Evolutionary conservation across 1,140 invertebrate species (phyloP).

Genomic region (Aphidius ervi): DNA sequence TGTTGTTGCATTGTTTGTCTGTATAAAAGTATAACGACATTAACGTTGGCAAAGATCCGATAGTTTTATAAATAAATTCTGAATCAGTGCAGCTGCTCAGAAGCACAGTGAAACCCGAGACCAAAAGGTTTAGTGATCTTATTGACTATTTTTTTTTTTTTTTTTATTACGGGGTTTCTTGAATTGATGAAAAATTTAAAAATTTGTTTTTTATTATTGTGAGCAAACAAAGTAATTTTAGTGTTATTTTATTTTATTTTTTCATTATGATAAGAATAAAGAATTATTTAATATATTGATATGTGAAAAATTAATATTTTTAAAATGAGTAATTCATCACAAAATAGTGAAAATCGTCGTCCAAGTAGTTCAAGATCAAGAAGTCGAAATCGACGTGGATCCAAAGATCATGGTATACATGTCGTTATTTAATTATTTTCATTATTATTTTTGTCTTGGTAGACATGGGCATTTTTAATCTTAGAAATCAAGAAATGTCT

Average conservation of each 20-base stretch:
- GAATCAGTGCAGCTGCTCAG: constrained; percentile 38
- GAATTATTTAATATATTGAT: neutral
- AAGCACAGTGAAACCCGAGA: constrained; percentile 35
- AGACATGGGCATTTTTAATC: too few relatives aligned
- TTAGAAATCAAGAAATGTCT: too few relatives aligned
- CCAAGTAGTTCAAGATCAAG: constrained; percentile 42
- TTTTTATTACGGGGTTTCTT: neutral
- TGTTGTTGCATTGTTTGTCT: constrained; percentile 15
- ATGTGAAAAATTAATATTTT: neutral
- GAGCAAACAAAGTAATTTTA: too few relatives aligned
- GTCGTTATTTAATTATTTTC: neutral
- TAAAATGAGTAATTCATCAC: constrained; percentile 39
- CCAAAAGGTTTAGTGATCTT: constrained; percentile 10
- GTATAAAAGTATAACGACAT: constrained; percentile 26
- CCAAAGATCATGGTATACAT: constrained; percentile 43
- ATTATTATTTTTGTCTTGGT: neutral
- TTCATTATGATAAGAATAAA: neutral
- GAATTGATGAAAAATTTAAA: neutral
- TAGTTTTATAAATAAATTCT: constrained; percentile 47
- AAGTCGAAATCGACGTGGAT: constrained; percentile 43
- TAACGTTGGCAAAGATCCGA: constrained; percentile 38
- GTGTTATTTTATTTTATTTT: too few relatives aligned
- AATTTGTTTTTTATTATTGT: neutral
- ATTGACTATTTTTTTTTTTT: constrained; percentile 4
- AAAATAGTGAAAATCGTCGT: constrained; percentile 32